Conservation (phyloP, 2,113 vertebrate genomes). For the Crotophaga sulcirostris region DNA sequence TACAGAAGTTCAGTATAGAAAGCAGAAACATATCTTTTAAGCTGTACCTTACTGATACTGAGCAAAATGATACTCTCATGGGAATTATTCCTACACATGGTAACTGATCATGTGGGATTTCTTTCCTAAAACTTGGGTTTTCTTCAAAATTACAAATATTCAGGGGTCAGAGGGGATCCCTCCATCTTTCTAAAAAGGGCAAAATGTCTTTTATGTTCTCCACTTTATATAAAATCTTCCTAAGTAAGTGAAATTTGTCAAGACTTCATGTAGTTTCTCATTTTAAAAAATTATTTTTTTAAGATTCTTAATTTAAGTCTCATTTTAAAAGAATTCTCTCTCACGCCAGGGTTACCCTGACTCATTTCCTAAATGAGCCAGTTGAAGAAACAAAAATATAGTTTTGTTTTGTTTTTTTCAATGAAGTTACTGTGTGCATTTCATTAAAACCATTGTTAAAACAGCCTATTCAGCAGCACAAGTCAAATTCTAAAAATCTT, state of each 20-base stretch:
- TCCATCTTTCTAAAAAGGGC: neutral
- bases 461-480: neutral
- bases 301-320: neutral
- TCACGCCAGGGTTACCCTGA: neutral
- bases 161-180: too few species aligned
- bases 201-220: neutral
- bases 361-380: neutral
- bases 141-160: too few species aligned
- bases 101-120: neutral
- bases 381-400: neutral
- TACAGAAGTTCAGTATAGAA: neutral
- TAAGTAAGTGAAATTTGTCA: neutral
- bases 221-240: neutral
- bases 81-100: neutral
- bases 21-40: neutral
- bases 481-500: neutral
- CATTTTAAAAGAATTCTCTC: neutral
- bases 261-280: neutral
- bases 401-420: neutral
- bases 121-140: too few species aligned
- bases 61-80: neutral
- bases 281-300: neutral
- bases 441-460: neutral
- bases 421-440: neutral
- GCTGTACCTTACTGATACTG: neutral